Percentiles rank a stretch among this genome's conserved stretches.
Conservation (phyloP, 2,113 vertebrate species). For the Spilogale gracilis region DNA sequence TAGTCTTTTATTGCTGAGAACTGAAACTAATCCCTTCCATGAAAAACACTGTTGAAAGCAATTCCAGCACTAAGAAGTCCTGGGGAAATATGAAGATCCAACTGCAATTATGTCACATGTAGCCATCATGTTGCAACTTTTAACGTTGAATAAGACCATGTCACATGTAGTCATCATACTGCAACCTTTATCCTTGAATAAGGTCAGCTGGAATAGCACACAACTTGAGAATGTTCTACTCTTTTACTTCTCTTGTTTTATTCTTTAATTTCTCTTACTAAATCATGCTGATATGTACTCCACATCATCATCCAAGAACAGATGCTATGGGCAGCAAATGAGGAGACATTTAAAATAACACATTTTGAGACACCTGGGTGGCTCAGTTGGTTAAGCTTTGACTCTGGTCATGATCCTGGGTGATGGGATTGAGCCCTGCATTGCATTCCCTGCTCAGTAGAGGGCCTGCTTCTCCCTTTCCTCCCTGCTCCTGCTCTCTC, state of each 20-base stretch:
- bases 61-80: not conserved
- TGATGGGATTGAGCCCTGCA: no score
- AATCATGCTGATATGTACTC: not conserved
- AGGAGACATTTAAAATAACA: conserved; percentile 60
- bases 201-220: not conserved
- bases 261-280: not conserved
- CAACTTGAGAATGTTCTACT: not conserved
- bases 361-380: not conserved
- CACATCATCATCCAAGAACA: conserved; percentile 63
- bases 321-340: conserved; percentile 33
- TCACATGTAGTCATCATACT: not conserved
- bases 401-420: no score
- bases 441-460: no score
- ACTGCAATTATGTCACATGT: not conserved
- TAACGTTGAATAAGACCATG: conserved; percentile 15
- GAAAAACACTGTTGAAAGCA: not conserved
- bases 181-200: conserved; percentile 53
- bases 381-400: no score
- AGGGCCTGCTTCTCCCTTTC: no score
- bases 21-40: not conserved
- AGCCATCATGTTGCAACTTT: conserved; percentile 33
- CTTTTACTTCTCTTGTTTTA: not conserved
- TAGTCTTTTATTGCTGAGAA: not conserved
- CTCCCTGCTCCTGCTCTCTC: no score
- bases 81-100: not conserved